phyloP scores from a whole-genome alignment of 1,140 invertebrate species.

The Drosophila hydei region DNA sequence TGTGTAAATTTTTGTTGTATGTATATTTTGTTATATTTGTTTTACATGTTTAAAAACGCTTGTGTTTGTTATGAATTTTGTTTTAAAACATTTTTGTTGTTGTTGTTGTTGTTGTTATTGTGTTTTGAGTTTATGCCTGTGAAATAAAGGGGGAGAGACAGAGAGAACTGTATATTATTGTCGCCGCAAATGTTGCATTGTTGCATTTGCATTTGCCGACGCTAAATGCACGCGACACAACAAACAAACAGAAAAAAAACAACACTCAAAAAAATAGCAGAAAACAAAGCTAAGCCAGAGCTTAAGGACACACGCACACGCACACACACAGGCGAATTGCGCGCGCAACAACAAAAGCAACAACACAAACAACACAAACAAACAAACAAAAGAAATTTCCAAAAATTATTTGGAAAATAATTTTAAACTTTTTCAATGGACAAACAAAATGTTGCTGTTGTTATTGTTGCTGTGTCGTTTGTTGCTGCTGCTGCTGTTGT shows the following conservation, averaged over 20 bases:
- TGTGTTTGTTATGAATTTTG: constrained; percentile 58
- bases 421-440: background rate
- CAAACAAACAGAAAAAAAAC: constrained; percentile 21
- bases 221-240: constrained; percentile 34
- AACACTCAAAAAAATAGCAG: constrained; percentile 1
- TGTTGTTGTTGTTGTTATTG: constrained; percentile 52
- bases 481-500: constrained; percentile 32
- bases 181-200: constrained; percentile 13
- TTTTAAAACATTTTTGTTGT: constrained; percentile 51
- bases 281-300: constrained; percentile 1
- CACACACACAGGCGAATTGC: constrained; percentile 34
- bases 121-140: constrained; percentile 72
- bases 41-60: constrained; percentile 67
- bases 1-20: constrained; percentile 17
- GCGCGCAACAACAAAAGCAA: constrained; percentile 43
- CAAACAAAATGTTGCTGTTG: constrained; percentile 7
- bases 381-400: background rate
- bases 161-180: background rate
- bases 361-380: constrained; percentile 2
- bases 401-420: background rate
- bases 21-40: constrained; percentile 22
- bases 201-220: constrained; percentile 31
- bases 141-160: constrained; percentile 10
- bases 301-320: constrained; percentile 15
- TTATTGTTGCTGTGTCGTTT: background rate